These are phyloP conservation scores for Bombus pascuorum DNA, from an alignment of 1,140 invertebrate genomes.

Conservation along the genomic window DNA sequence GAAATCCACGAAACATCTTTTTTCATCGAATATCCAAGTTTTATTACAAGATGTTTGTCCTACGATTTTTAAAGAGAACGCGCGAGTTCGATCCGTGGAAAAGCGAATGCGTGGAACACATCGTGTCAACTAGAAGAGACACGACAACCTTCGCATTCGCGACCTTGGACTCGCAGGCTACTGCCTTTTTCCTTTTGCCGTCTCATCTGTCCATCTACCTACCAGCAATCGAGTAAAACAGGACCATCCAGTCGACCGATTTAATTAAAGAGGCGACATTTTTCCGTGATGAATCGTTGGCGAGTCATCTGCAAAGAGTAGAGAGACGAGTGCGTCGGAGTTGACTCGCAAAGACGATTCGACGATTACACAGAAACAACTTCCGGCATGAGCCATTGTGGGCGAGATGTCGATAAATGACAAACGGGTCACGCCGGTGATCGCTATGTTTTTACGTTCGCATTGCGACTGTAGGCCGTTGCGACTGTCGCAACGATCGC, in stretches of 20 bases:
- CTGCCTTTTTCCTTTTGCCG: constrained; percentile 8
- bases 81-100: too few species aligned
- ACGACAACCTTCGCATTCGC: constrained; percentile 77
- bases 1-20: too few species aligned
- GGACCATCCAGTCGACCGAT: constrained; percentile 52
- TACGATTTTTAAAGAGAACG: too few species aligned
- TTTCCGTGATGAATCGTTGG: constrained; percentile 15
- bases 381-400: constrained; percentile 16
- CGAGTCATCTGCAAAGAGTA: not conserved
- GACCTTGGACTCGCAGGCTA: constrained; percentile 75
- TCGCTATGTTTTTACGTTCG: not conserved
- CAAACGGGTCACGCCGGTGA: not conserved
- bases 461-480: not conserved
- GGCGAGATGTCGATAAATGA: not conserved
- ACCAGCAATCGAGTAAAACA: constrained; percentile 67
- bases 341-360: constrained; percentile 7
- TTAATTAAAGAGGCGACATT: constrained; percentile 60
- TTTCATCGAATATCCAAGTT: too few species aligned
- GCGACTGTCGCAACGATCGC: not conserved
- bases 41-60: rapidly evolving
- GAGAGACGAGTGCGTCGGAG: constrained; percentile 15
- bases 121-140: constrained; percentile 57
- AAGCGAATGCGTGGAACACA: constrained; percentile 36
- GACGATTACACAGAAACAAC: not conserved
- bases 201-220: constrained; percentile 24